phyloP scores from a whole-genome alignment of 2,888 invertebrate genomes.

The Archaeoteleia sp. region DNA sequence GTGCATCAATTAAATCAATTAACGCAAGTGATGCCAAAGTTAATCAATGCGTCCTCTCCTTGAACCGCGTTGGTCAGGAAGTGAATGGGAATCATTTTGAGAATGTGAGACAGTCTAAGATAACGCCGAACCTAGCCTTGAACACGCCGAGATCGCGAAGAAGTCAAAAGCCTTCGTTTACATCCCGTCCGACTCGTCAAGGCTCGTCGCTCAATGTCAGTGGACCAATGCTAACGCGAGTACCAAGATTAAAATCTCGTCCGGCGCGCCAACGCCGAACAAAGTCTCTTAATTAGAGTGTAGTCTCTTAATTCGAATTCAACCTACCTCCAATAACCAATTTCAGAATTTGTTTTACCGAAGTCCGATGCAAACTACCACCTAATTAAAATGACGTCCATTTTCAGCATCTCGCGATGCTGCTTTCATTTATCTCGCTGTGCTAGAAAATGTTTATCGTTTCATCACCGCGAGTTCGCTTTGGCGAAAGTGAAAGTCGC shows the following conservation, averaged over 20 bases:
- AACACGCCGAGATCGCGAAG: slow-evolving; percentile 34
- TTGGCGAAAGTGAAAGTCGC: slow-evolving; percentile 3
- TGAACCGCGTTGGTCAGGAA: slow-evolving; percentile 63
- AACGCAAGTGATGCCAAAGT: slow-evolving; percentile 33
- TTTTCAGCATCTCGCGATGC: background rate
- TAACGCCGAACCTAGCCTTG: slow-evolving; percentile 64
- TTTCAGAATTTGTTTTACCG: too few relatives aligned
- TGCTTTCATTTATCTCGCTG: background rate
- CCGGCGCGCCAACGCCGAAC: too few relatives aligned
- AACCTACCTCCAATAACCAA: too few relatives aligned
- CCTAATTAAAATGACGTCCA: background rate
- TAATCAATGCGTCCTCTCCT: slow-evolving; percentile 30
- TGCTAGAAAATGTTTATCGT: background rate
- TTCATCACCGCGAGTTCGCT: slow-evolving; percentile 2
- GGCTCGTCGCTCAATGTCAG: slow-evolving; percentile 31
- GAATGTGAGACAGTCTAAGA: slow-evolving; percentile 58
- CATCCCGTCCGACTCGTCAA: slow-evolving; percentile 32
- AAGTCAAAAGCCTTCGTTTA: slow-evolving; percentile 50
- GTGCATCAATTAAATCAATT: background rate
- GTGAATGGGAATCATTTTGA: slow-evolving; percentile 61
- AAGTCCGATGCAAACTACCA: background rate
- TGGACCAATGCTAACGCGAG: background rate
- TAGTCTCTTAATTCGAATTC: too few relatives aligned
- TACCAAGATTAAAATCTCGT: too few relatives aligned
- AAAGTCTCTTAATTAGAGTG: too few relatives aligned